Percentiles rank a stretch among this genome's conserved stretches.
phyloP scores from a whole-genome alignment of 2,797 vertebrate genomes.

The Hydrolagus colliei region DNA sequence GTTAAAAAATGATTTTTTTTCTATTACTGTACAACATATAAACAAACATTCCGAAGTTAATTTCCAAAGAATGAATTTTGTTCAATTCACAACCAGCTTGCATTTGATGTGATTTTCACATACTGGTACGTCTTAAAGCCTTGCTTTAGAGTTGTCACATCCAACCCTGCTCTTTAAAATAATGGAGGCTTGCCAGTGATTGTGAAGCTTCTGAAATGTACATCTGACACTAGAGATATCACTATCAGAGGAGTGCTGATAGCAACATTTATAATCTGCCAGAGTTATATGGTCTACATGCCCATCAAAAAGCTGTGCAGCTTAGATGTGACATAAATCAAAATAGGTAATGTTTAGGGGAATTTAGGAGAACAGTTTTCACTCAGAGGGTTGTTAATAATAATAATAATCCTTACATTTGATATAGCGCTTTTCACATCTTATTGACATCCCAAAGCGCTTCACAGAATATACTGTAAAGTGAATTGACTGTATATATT shows the following conservation, averaged over 20 bases:
- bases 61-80: no score
- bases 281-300: not conserved
- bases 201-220: not conserved
- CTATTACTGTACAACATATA: no score
- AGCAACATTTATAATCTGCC: not conserved
- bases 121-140: no score
- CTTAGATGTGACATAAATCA: not conserved
- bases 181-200: not conserved
- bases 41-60: no score
- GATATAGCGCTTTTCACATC: no score
- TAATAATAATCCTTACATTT: no score
- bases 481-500: no score
- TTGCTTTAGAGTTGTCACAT: not conserved
- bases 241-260: not conserved
- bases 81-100: not conserved
- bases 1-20: no score
- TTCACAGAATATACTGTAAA: no score
- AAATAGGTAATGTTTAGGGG: not conserved
- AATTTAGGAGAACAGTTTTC: no score
- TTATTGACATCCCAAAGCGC: no score
- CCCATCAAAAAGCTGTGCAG: not conserved
- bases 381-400: no score
- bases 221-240: conserved; percentile 3
- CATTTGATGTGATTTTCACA: not conserved
- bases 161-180: not conserved